Evolutionary conservation across 1,140 invertebrate genomes (phyloP), one percentile per base, ranked within the genome.

Genomic region (Aricia agestis): DNA sequence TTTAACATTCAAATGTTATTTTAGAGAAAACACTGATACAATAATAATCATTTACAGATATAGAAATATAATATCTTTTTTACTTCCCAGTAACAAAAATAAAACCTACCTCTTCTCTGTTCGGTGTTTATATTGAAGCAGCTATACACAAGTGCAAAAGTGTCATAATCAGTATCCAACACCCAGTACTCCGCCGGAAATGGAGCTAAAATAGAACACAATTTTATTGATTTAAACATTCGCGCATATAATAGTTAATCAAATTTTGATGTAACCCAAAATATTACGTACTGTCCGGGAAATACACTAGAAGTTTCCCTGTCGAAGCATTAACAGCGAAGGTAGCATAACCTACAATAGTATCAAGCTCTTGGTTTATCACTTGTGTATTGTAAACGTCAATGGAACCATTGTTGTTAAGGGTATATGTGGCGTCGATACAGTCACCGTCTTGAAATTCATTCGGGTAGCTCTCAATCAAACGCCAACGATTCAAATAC

Each of bases 131-230:
- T 66, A 67, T 90, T 86, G 0, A 45, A 58, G 70, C 89, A 91
- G 52, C 82, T 80, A 67, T 91, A 91, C 0, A 85, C 81, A 1
- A 91, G 66, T 1, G 87, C 77, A 42, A 83, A 91, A 3, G 76
- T 72, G 1, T 69, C 68, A 61, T 91, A 91, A 67, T 91, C 85
- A 1, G 89, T 91, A 19, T 80, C 83, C 31, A 91, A 74, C 11
- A 90, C 76, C 85, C 84, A 86, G 61, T 83, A 83, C 3, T 80
- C 68, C 1, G 74, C 70, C 18, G 83, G 76, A 17, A 57, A 45
- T 69, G 76, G n/a, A 68, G 45, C 82, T 82, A 71, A 31, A 79
- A 79, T 25, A 42, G 10, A 76, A 19, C 57, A 70, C 65, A 17
- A 61, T 59, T 36, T 7, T 9, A 36, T 7, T 36, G 36, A 36